Evolutionary conservation across 1,140 invertebrate species (phyloP), one percentile per base, ranked within the genome.

Genomic region (Nebria ingens): DNA sequence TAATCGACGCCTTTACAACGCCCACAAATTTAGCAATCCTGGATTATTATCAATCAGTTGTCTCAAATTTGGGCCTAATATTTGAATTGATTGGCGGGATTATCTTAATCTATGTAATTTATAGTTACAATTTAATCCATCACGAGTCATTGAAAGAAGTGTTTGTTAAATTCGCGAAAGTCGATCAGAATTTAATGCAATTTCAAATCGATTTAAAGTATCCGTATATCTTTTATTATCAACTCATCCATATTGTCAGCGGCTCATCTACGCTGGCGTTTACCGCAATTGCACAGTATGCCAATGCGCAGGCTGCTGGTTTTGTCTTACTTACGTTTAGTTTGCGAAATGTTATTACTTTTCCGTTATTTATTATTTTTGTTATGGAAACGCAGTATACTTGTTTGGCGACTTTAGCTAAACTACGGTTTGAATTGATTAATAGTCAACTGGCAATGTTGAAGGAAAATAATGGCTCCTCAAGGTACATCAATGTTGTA

Each of bases 1-100:
- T 60, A 3, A 12, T 58, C 6, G 45, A 42, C 15, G 21, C 45
- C 1, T 3, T 52, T 6, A 51, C n/a, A 21, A 38, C 12, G 13
- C 21, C 13, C 22, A 25, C 6, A 11, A 38, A 20, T 21, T 13
- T 56, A 19, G 22, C 21, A n/a, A 50, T 42, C 1, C 19, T 29
- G 3, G 20, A 58, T 52, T 51, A 55, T 53, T 52, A 45, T 25
- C 23, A 57, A 21, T 40, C 50, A 19, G 56, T 53, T 38, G 55
- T 56, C 6, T 59, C 58, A n/a, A 59, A 56, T 54, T 52, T 59
- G 11, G 58, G 58, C 17, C 13, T 59, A 34, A 49, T 54, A 1
- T 50, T 59, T 13, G 54, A 52, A 25, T 56, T 59, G 19, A 20
- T 51, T 17, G 20, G 42, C 15, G 23, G 54, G 13, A 23, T 55